Evolutionary conservation across 2,797 vertebrate genomes (phyloP), one percentile per base, ranked within the genome.

Genomic region (Sphenopsis melanotis): DNA sequence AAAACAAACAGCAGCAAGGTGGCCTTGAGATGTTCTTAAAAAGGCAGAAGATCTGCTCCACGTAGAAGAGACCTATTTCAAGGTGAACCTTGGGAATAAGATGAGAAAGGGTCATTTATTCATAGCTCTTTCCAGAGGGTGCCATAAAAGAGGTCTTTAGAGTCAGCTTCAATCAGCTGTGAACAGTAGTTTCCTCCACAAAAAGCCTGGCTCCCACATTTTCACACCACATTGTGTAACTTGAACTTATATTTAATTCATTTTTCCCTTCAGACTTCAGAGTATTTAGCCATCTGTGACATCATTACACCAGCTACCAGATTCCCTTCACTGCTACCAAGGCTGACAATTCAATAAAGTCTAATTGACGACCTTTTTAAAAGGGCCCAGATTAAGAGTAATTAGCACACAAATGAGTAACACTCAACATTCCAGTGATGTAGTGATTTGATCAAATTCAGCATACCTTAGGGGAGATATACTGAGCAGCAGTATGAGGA

Each of bases 281-380:
- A 69, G 81, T 70, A 93, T 88, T 94, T 68, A 95, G 83, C 84
- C 79, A 96, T 93, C 90, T 90, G 83, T 95, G 87, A 93, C 91
- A 90, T 65, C 70, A 85, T 50, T 91, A 66, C 77, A 84, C 49
- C 55, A 81, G 63, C 68, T 88, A 93, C 80, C 55, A 79, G 77
- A 74, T 87, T 96, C 74, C 74, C 55, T 89, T 94, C 10, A 1
- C 74, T 95, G 84, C 69, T 87, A 52, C 15, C 20, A 90, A 82
- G 8, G 2, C 50, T 94, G 95, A 93, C 52, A 90, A 91, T 86
- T 93, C 84, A 91, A 93, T 95, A 75, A 72, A 83, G 83, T 63
- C 93, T 90, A 96, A 96, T 46, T 70, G 90, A 95, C 0, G 11
- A 86, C 63, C 72, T 89, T 94, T 95, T 93, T 75, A 83, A 92